These are phyloP conservation scores for Sorex maritimensis DNA, from an alignment of 2,797 vertebrate species.

Conservation along the genomic window DNA sequence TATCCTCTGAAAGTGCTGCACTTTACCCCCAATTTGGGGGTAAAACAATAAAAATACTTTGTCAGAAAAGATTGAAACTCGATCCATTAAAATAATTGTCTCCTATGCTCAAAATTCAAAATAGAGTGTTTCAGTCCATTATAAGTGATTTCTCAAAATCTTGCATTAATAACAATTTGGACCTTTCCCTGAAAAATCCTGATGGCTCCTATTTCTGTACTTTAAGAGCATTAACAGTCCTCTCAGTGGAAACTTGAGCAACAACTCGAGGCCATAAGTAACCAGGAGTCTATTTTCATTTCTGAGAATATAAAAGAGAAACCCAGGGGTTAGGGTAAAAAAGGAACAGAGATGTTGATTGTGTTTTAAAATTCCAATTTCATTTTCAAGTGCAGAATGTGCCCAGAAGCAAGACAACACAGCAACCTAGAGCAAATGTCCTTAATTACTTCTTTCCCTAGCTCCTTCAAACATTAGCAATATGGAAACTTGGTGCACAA, in stretches of 20 bases:
- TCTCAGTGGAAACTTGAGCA: constrained; percentile 55
- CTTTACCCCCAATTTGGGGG: constrained; percentile 32
- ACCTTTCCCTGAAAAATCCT: constrained; percentile 58
- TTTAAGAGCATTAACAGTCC: constrained; percentile 66
- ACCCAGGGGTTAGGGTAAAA: constrained; percentile 60
- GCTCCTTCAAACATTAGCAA: constrained; percentile 70
- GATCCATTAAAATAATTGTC: constrained; percentile 69
- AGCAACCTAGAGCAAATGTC: constrained; percentile 70
- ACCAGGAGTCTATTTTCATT: constrained; percentile 77
- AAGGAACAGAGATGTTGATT: constrained; percentile 70
- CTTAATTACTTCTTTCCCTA: constrained; percentile 78
- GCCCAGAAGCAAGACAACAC: constrained; percentile 70
- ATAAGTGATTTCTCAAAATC: constrained; percentile 66
- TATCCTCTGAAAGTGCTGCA: background rate
- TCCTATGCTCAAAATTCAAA: constrained; percentile 63
- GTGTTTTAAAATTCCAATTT: constrained; percentile 80
- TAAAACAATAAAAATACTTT: constrained; percentile 54
- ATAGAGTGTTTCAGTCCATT: constrained; percentile 54
- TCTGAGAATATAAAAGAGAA: constrained; percentile 74
- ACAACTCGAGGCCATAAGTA: constrained; percentile 58
- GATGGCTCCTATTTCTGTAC: constrained; percentile 45
- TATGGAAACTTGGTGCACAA: constrained; percentile 63
- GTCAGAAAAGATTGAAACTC: constrained; percentile 35
- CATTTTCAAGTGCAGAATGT: constrained; percentile 77
- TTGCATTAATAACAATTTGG: constrained; percentile 45